Conservation (phyloP, 2,888 invertebrate species). For the Parnassius glacialis region DNA sequence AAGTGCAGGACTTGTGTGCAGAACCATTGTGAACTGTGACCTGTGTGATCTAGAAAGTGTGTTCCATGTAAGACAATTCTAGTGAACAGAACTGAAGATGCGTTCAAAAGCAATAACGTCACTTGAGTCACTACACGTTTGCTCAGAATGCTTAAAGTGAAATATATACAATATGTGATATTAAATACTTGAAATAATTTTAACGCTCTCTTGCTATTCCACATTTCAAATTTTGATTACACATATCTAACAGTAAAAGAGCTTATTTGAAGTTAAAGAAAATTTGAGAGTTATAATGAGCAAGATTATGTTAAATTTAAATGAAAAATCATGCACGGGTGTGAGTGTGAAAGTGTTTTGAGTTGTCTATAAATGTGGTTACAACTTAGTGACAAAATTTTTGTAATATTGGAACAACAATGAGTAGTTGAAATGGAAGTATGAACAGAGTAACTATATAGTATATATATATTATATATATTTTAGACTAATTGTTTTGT, state of each 20-base stretch:
- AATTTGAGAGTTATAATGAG: slow-evolving; percentile 1
- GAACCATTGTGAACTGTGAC: slow-evolving; percentile 4
- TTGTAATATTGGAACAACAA: slow-evolving; percentile 4
- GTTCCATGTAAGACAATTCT: background rate
- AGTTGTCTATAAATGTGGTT: slow-evolving; percentile 3
- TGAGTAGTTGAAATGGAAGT: slow-evolving; percentile 15
- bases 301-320: slow-evolving; percentile 12
- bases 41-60: slow-evolving; percentile 1
- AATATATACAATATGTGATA: no score
- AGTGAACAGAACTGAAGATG: background rate
- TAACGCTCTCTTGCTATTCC: slow-evolving; percentile 6
- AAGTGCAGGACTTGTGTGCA: slow-evolving; percentile 29
- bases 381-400: background rate
- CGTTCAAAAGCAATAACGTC: background rate
- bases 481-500: slow-evolving; percentile 24
- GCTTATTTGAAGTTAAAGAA: slow-evolving; percentile 4
- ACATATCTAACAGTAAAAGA: slow-evolving; percentile 13
- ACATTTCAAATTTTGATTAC: slow-evolving; percentile 4
- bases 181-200: slow-evolving; percentile 3
- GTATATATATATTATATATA: slow-evolving; percentile 1
- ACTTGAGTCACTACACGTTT: background rate
- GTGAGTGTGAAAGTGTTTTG: background rate
- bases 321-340: background rate
- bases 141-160: background rate
- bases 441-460: slow-evolving; percentile 18